These are phyloP conservation scores for Orthonevra nobilis DNA, from an alignment of 2,888 invertebrate genomes.

Conservation along the genomic window DNA sequence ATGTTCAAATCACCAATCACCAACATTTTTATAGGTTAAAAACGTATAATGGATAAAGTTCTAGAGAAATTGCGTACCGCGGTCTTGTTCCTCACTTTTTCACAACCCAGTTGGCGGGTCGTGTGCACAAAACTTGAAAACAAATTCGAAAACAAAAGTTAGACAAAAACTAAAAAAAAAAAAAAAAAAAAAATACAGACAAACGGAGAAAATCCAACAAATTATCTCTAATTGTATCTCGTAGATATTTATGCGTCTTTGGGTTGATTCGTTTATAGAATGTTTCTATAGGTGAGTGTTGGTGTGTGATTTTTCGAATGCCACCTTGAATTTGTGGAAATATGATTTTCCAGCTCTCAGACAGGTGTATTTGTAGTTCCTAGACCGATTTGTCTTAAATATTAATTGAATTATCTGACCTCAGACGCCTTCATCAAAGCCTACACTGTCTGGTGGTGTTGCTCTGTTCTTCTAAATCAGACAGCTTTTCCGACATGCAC, in stretches of 20 bases:
- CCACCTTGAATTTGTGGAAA: constrained; percentile 40
- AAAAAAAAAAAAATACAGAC: constrained; percentile 1
- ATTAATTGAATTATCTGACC: constrained; percentile 51
- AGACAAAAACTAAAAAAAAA: constrained; percentile 13
- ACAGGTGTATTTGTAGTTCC: constrained; percentile 50
- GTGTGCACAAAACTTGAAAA: constrained; percentile 68
- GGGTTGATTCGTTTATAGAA: constrained; percentile 19
- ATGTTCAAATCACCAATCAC: constrained; percentile 8
- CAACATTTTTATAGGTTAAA: too few relatives aligned
- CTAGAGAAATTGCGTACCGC: constrained; percentile 41
- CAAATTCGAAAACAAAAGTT: constrained; percentile 31
- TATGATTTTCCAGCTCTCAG: constrained; percentile 37
- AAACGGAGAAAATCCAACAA: too few relatives aligned
- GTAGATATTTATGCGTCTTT: constrained; percentile 59
- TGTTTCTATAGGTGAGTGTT: constrained; percentile 5
- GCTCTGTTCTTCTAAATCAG: constrained; percentile 5
- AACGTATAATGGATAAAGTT: constrained; percentile 35
- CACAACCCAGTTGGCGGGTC: constrained; percentile 60
- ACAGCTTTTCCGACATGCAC: constrained; percentile 38
- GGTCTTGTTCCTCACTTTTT: constrained; percentile 47
- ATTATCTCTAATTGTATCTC: constrained; percentile 52
- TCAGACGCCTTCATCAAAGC: constrained; percentile 17
- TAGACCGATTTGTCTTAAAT: too few relatives aligned
- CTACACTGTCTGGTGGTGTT: constrained; percentile 39
- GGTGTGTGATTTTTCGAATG: background rate